Evolutionary conservation across 1,140 invertebrate species (phyloP).

Genomic region (Solenopsis invicta): DNA sequence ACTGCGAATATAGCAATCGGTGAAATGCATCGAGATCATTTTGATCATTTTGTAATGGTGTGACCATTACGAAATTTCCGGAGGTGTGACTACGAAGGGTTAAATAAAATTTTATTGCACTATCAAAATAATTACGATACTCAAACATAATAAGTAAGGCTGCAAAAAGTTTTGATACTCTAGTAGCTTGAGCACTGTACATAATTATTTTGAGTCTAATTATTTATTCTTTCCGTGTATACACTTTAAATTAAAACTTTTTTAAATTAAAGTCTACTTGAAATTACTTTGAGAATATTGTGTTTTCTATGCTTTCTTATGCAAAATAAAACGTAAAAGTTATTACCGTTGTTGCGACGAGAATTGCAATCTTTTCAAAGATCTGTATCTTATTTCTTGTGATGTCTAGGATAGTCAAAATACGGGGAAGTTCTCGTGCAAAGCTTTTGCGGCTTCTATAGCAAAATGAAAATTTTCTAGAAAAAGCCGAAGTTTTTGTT

Average conservation of each 20-base stretch:
- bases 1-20: too few species aligned
- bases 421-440: constrained; percentile 12
- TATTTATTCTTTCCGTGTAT: not conserved
- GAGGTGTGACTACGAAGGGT: too few species aligned
- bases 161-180: too few species aligned
- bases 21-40: too few species aligned
- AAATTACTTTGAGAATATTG: not conserved
- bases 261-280: not conserved
- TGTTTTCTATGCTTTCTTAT: not conserved
- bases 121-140: too few species aligned
- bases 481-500: constrained; percentile 55
- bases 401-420: not conserved
- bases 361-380: constrained; percentile 1
- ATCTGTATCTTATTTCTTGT: constrained; percentile 25
- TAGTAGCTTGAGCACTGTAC: too few species aligned
- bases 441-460: constrained; percentile 25
- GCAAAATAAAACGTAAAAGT: not conserved
- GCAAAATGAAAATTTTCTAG: constrained; percentile 50
- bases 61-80: too few species aligned
- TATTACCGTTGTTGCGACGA: not conserved
- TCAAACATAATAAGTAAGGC: too few species aligned
- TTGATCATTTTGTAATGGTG: too few species aligned
- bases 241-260: not conserved
- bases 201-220: too few species aligned
- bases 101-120: too few species aligned